A percentile compares a stretch with the other conserved stretches of the same genome.
phyloP scores from a whole-genome alignment of 1,140 invertebrate genomes.

The Sminthurinus signatus region DNA sequence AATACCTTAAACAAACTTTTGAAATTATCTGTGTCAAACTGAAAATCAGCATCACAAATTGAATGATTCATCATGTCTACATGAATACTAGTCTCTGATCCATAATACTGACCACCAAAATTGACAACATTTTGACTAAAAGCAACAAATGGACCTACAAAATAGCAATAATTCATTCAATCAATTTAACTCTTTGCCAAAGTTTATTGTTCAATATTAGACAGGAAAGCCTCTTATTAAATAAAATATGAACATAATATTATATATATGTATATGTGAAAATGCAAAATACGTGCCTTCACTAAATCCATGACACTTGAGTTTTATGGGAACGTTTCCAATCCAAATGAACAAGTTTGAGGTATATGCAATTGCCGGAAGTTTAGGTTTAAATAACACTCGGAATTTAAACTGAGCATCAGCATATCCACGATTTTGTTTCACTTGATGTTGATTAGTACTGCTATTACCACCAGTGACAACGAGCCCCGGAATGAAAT shows the following conservation, averaged over 20 bases:
- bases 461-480: neutral
- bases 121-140: slow-evolving; percentile 23
- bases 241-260: neutral
- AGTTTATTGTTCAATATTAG: too few relatives aligned
- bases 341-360: slow-evolving; percentile 5
- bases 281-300: slow-evolving; percentile 9
- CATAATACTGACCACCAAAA: slow-evolving; percentile 8
- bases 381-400: slow-evolving; percentile 13
- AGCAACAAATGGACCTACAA: slow-evolving; percentile 15
- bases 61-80: slow-evolving; percentile 20
- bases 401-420: slow-evolving; percentile 17
- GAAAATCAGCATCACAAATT: slow-evolving; percentile 9
- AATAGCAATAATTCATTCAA: neutral
- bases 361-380: slow-evolving; percentile 15
- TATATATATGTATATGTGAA: neutral
- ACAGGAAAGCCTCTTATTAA: too few relatives aligned
- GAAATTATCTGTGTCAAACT: slow-evolving; percentile 24
- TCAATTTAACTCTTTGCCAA: too few relatives aligned
- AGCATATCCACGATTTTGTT: neutral
- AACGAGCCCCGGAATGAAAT: neutral
- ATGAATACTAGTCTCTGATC: neutral
- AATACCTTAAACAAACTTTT: slow-evolving; percentile 16
- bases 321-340: neutral
- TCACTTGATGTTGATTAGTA: neutral
- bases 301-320: slow-evolving; percentile 18